Evolutionary conservation across 2,888 invertebrate genomes (phyloP).

Genomic region (Leptura quadrifasciata): DNA sequence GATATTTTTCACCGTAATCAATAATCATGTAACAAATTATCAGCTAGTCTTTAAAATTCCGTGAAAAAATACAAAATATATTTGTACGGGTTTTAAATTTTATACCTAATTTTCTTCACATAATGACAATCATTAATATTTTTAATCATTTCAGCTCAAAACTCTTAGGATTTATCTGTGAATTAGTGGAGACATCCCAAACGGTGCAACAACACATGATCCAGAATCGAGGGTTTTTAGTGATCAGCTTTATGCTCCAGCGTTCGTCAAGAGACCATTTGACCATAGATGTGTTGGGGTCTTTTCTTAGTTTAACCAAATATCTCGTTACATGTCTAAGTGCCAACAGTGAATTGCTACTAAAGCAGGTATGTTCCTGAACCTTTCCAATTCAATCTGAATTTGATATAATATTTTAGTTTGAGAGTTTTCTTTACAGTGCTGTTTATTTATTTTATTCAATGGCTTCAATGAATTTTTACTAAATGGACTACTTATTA

Average conservation of each 20-base stretch:
- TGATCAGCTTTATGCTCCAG: conserved; percentile 97
- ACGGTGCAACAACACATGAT: conserved; percentile 99
- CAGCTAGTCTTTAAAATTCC: too few species aligned
- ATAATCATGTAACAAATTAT: too few species aligned
- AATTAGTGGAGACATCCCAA: conserved; percentile 96
- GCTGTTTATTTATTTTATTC: background rate
- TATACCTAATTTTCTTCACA: too few species aligned
- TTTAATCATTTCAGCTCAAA: conserved; percentile 86
- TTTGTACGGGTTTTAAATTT: too few species aligned
- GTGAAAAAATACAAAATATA: too few species aligned
- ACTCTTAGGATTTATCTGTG: conserved; percentile 97
- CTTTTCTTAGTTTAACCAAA: conserved; percentile 93
- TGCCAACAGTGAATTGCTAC: conserved; percentile 91
- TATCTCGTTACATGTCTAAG: conserved; percentile 95
- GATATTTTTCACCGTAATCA: too few species aligned
- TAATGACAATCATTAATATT: background rate
- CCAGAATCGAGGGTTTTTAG: conserved; percentile 98
- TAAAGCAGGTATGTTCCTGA: conserved; percentile 89
- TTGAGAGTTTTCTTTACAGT: background rate
- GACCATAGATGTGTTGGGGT: conserved; percentile 93
- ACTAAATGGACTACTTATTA: background rate
- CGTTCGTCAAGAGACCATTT: conserved; percentile 94
- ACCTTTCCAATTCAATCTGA: background rate
- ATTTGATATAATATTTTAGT: background rate
- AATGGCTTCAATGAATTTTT: background rate